Evolutionary conservation across 2,113 vertebrate genomes (phyloP), one percentile per base, ranked within the genome.

Genomic region (Grallaria varia): DNA sequence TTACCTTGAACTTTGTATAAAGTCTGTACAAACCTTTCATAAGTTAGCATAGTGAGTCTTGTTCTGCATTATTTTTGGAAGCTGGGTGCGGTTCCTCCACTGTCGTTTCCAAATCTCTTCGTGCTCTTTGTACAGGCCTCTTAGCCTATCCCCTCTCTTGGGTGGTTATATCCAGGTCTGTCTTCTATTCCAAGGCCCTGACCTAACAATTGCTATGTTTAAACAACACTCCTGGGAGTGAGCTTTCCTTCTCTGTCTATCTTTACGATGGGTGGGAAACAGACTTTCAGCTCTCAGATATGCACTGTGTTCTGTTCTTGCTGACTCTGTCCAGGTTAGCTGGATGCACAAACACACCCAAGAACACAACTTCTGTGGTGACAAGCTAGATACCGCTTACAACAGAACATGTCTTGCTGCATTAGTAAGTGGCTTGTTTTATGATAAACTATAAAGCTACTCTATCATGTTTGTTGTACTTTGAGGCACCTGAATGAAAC

Each of bases 31-130:
- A 90, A 72, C 2, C 28, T 62, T 88, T 77, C 20, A 8, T 19
- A 83, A 53, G 23, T 73, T 88, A 85, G 16, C 42, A 80, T 12
- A 88, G 20, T 24, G 14, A 80, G 47, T 40, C 24, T 85, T 77
- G 42, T 42, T 80, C 27, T 86, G n/a, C 31, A 69, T 86, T 90
- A 86, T 77, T 93, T 94, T 97, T 94, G 79, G 95, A 95, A 94
- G 66, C 42, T 84, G 76, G 40, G 63, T 92, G 88, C 22, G 25
- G 59, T 77, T 94, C 28, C 33, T 95, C 59, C 42, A 62, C 40
- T 63, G 10, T 15, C 17, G 62, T 74, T 88, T 92, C 90, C 83
- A 80, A 67, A 59, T 44, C 11, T 83, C 45, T 92, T 83, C 24
- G n/a, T 74, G 37, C 18, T 69, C 15, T 80, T 63, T 80, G 35